Base-by-base conservation (phyloP, 2,113 vertebrate genomes). In the Morone saxatilis region DNA sequence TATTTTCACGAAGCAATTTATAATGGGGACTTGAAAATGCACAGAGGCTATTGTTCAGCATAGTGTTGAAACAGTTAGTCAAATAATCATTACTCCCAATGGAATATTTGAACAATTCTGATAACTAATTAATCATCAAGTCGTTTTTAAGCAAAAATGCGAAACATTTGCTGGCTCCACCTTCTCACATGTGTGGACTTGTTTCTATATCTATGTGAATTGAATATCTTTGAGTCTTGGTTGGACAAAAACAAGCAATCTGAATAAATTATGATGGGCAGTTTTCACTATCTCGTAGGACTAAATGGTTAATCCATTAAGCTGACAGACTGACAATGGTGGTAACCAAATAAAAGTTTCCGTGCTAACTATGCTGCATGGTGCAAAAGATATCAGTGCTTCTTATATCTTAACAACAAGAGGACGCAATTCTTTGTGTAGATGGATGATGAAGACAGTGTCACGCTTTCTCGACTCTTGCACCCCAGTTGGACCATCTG, bases 371-470 rank as follows among this genome's bases (percentile, higher is more conserved):
- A 4, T 38, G 22, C 62, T 50, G 12, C 19, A 7, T 56, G 16
- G 17, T 11, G 11, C n/a, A 47, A 16, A 31, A n/a, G 8, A 16
- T 38, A 9, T 31, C 7, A 25, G 20, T 1, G 51, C 59, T 54
- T 84, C 31, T 60, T 68, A 48, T 25, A 68, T n/a, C 31, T 69
- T 48, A 63, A 19, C 36, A 13, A 76, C 66, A 43, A 57, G 13
- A 75, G 59, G 16, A 67, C 41, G 47, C n/a, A 20, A 11, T 56
- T 75, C 47, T 80, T 76, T 56, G 65, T 83, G 38, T 56, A 47
- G 36, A 51, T 41, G 17, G 60, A 71, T 81, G 76, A 91, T 89
- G 72, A 89, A 88, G 80, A 87, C 19, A 25, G 40, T 71, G 76
- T 86, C 81, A 71, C 20, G 57, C 63, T 82, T 62, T 83, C 66